These are phyloP conservation scores for Carposina sasakii DNA, from an alignment of 1,140 invertebrate species.

Conservation along the genomic window DNA sequence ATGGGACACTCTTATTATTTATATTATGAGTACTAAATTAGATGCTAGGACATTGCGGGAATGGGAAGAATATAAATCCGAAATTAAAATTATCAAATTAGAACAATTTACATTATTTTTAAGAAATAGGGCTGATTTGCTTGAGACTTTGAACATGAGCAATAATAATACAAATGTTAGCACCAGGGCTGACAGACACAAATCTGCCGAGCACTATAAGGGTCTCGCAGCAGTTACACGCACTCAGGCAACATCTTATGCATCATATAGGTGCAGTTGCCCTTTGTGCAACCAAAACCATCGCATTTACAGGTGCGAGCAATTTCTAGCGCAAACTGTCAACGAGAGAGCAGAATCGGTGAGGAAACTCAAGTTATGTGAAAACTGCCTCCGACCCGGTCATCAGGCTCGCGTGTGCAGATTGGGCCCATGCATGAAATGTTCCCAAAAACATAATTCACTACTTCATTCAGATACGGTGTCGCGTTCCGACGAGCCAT, in stretches of 20 bases:
- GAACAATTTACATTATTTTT: too few species aligned
- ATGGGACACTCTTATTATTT: slow-evolving; percentile 12
- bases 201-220: slow-evolving; percentile 6
- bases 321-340: slow-evolving; percentile 3
- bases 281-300: slow-evolving; percentile 9
- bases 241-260: too few species aligned
- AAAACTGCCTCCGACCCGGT: slow-evolving; percentile 6
- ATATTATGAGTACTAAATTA: slow-evolving; percentile 4
- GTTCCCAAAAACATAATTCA: slow-evolving; percentile 10
- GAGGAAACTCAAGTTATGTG: slow-evolving; percentile 5
- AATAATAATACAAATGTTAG: slow-evolving; percentile 1
- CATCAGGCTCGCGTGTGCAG: slow-evolving; percentile 1
- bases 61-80: slow-evolving; percentile 11
- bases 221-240: slow-evolving; percentile 4
- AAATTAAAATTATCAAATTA: neutral
- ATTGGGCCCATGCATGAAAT: slow-evolving; percentile 7
- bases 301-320: slow-evolving; percentile 1
- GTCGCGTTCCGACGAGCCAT: neutral
- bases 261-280: neutral
- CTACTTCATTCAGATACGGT: slow-evolving; percentile 2
- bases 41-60: slow-evolving; percentile 7
- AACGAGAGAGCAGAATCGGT: slow-evolving; percentile 1
- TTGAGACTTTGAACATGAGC: neutral
- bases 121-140: too few species aligned
- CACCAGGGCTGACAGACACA: slow-evolving; percentile 1